Evolutionary conservation across 2,113 vertebrate species (phyloP), one percentile per base, ranked within the genome.

Genomic region (Piprites chloris): DNA sequence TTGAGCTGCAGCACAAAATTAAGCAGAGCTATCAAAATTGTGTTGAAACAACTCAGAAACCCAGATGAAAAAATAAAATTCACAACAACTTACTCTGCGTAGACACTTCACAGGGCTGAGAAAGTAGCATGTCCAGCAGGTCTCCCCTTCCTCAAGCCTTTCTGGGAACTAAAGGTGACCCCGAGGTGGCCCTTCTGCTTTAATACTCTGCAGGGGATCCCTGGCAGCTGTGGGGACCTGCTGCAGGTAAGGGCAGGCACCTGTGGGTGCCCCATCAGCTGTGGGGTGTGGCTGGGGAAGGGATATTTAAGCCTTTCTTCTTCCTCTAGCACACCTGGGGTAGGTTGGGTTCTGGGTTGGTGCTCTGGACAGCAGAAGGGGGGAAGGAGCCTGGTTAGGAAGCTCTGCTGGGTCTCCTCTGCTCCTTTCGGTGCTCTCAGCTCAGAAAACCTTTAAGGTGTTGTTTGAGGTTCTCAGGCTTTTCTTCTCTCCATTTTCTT

Each of bases 151-250:
- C 4, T 1, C 12, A 14, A 2, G 3, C 10, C 5, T 4, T 1
- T 1, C 17, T 2, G 0, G 17, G 6, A 26, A 3, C 2, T 0
- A 17, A 30, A 76, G 1, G 0, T 0, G 4, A 1, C 0, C 0
- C 0, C 0, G 3, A 0, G 1, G 5, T 5, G 11, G 0, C 32
- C 67, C 30, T 14, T 8, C 69, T 32, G 18, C 59, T 69, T 49
- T 53, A 17, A 26, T 26, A 5, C 3, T 41, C 3, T 11, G 26
- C 7, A 7, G 71, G 23, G 50, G 65, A 52, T 10, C 30, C 16
- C 1, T 2, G 5, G 12, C 69, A 77, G 21, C 47, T 49, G 35
- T 46, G 52, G 52, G 63, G 9, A 2, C 65, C 32, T 10, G 11
- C 72, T 6, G 21, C 50, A 28, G 5, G 8, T 44, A 12, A n/a